These are phyloP conservation scores for Apostichopus leukothele DNA, from an alignment of 53 echinoderm and acorn worm genomes.

Conservation along the genomic window DNA sequence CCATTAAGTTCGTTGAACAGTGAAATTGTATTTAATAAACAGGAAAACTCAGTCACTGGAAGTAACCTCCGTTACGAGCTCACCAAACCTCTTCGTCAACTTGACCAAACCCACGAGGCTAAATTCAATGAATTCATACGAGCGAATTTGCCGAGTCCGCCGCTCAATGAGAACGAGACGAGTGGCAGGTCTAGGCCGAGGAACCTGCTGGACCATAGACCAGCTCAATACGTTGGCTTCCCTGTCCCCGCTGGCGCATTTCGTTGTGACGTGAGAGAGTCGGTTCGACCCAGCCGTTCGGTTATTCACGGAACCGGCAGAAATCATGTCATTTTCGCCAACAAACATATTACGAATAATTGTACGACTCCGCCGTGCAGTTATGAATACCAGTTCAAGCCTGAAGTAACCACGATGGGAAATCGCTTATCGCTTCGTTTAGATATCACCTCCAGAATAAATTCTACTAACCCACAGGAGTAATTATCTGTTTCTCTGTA, in stretches of 20 bases:
- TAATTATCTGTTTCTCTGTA: too few relatives aligned
- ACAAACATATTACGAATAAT: too few relatives aligned
- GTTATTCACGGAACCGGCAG: not conserved
- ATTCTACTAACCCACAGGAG: not conserved
- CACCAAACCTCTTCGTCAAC: not conserved
- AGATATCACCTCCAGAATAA: not conserved
- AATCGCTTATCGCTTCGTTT: not conserved
- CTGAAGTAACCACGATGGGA: not conserved
- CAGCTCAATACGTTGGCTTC: not conserved
- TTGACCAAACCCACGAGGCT: not conserved
- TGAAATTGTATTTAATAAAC: slow-evolving; percentile 21
- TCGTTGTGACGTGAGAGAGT: not conserved
- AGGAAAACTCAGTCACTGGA: slow-evolving; percentile 30
- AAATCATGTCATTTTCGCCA: not conserved
- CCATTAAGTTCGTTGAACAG: not conserved
- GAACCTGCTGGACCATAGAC: not conserved
- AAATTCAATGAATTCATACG: not conserved
- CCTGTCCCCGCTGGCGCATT: slow-evolving; percentile 6
- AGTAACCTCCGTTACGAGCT: slow-evolving; percentile 26
- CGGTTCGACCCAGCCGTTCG: not conserved
- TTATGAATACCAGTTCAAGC: not conserved
- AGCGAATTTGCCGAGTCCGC: not conserved
- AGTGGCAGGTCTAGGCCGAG: too few relatives aligned
- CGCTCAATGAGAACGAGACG: too few relatives aligned
- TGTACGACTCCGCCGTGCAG: too few relatives aligned